Evolutionary conservation across 64 coral and sea anemone genomes (phyloP).

Genomic region (Montipora capricornis): DNA sequence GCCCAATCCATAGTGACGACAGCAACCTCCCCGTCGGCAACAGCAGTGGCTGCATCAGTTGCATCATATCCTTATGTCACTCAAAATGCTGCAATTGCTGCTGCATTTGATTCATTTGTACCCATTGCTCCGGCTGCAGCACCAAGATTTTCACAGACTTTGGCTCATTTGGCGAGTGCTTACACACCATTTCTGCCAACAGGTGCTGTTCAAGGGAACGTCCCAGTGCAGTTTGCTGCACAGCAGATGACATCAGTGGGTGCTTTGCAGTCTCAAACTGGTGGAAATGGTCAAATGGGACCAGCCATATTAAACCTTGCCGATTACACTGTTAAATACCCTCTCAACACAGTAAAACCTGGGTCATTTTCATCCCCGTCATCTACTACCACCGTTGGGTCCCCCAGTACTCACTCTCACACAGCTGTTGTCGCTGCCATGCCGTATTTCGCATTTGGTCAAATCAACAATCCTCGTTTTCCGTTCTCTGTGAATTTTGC

Average conservation of each 20-base stretch:
- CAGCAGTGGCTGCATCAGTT: constrained; percentile 26
- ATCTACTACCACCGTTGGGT: background rate
- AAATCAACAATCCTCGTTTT: constrained; percentile 26
- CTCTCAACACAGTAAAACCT: constrained; percentile 75
- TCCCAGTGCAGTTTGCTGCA: constrained; percentile 81
- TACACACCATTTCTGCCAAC: constrained; percentile 79
- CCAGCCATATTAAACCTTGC: constrained; percentile 26
- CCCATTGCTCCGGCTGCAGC: constrained; percentile 91
- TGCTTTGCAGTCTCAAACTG: constrained; percentile 54
- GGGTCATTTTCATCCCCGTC: constrained; percentile 43
- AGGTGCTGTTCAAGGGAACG: constrained; percentile 42
- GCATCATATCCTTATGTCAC: constrained; percentile 28
- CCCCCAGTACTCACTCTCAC: constrained; percentile 9
- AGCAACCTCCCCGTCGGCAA: constrained; percentile 60
- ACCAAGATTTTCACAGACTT: constrained; percentile 88
- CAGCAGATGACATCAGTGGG: constrained; percentile 83
- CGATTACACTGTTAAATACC: constrained; percentile 75
- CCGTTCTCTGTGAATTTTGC: constrained; percentile 47
- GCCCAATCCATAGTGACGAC: constrained; percentile 9
- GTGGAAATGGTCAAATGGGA: constrained; percentile 61
- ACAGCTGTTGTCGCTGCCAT: constrained; percentile 69
- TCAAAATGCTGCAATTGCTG: constrained; percentile 76
- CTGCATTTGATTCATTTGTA: constrained; percentile 88
- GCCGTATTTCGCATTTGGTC: constrained; percentile 58
- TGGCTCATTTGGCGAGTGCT: constrained; percentile 93